A percentile compares a stretch with the other conserved stretches of the same genome.
Evolutionary conservation across 2,888 invertebrate species (phyloP).

Genomic region (Eutolmus rufibarbis): DNA sequence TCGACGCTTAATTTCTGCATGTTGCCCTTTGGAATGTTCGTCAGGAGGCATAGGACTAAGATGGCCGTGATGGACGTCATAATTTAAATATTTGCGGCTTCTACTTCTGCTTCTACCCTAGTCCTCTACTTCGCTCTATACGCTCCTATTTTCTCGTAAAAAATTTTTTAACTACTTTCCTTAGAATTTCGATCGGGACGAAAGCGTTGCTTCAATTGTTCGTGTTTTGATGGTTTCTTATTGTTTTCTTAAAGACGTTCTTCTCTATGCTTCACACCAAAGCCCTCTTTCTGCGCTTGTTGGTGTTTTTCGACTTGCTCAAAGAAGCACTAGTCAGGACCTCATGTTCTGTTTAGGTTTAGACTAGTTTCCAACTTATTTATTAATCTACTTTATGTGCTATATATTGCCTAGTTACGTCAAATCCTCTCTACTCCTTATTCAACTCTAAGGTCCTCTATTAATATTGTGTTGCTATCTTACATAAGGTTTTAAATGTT

Average conservation of each 20-base stretch:
- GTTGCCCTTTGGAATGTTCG: slow-evolving; percentile 42
- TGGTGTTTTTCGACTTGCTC: not conserved
- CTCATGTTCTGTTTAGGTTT: not conserved
- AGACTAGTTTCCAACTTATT: slow-evolving; percentile 1
- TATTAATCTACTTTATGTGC: not conserved
- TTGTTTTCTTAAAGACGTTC: not conserved
- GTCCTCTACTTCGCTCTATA: not conserved
- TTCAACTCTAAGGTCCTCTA: not conserved
- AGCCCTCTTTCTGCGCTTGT: not conserved
- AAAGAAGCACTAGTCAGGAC: not conserved
- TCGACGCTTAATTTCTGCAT: slow-evolving; percentile 55
- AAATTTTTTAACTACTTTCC: not conserved
- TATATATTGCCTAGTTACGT: not conserved
- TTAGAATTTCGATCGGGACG: slow-evolving; percentile 3
- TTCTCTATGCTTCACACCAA: not conserved
- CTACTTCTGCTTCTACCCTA: not conserved
- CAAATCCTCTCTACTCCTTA: not conserved
- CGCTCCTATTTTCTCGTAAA: not conserved
- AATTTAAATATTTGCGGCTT: slow-evolving; percentile 26
- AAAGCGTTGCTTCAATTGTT: slow-evolving; percentile 20
- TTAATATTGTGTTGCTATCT: slow-evolving; percentile 18
- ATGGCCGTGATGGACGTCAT: slow-evolving; percentile 45
- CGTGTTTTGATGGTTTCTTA: not conserved
- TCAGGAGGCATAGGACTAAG: slow-evolving; percentile 39
- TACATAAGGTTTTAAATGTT: slow-evolving; percentile 50